Base-by-base conservation (phyloP, 2,888 invertebrate genomes). In the Spialia ferax region DNA sequence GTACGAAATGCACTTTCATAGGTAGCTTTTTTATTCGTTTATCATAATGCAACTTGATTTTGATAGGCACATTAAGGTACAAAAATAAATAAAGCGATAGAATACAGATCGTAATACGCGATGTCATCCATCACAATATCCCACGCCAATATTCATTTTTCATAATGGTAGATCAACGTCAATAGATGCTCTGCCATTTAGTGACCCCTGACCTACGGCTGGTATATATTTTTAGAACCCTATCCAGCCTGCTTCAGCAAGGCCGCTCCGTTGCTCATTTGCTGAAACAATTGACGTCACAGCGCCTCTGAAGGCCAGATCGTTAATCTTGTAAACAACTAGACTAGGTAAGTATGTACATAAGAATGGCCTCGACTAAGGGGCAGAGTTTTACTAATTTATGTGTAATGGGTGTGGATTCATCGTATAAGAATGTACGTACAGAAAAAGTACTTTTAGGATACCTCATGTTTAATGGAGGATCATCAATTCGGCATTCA, bases 241-340 rank as follows among this genome's bases (percentile, higher is more conserved):
- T 82, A 83, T 81, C 81, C 75, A 84, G 80, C 80, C 75, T 77
- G 75, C 78, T 79, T 74, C 73, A 73, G 76, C 87, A 86, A 91
- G 91, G 92, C 81, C 87, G 76, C 77, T 78, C 73, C 79, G 81
- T 80, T 74, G 82, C 77, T 87, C 84, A 87, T 90, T 89, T 86
- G 87, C 90, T 91, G 87, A 91, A 91, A 91, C 92, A 89, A 89
- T 86, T 91, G 90, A 92, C 91, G 92, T 93, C 91, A 92, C 76
- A 77, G 76, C 70, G 70, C 75, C 76, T 77, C 79, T 81, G 87
- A 89, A 88, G 90, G 89, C 83, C 82, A 81, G 82, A 85, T 84
- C 78, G 81, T 83, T 88, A 88, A 86, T 85, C 85, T 82, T 82
- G 82, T 85, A 84, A 84, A 79, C 76, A 71, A 69, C 74, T 76